A percentile compares a stretch with the other conserved stretches of the same genome.
Conservation (phyloP, 2,797 vertebrate species). For the Rhinoraja longicauda region DNA sequence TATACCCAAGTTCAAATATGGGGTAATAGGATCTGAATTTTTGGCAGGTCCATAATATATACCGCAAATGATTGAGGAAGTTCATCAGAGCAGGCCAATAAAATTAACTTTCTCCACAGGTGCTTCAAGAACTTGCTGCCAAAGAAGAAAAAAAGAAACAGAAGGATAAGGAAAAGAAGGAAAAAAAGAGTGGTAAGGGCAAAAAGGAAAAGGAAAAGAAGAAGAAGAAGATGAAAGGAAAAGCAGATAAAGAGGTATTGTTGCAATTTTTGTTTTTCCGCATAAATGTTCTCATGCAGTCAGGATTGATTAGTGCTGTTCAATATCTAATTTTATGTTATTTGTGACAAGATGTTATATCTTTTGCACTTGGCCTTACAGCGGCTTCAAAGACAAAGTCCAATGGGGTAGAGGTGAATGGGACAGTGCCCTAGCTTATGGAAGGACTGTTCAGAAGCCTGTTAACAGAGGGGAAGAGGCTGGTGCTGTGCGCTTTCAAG, state of each 20-base stretch:
- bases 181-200: constrained; percentile 45
- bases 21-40: too few relatives aligned
- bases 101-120: constrained; percentile 50
- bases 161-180: constrained; percentile 48
- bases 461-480: too few relatives aligned
- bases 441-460: too few relatives aligned
- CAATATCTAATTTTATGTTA: background rate
- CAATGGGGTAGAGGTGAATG: too few relatives aligned
- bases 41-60: too few relatives aligned
- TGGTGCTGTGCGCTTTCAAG: too few relatives aligned
- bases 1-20: too few relatives aligned
- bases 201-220: constrained; percentile 48
- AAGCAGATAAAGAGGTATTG: constrained; percentile 45
- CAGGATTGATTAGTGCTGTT: background rate
- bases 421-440: too few relatives aligned
- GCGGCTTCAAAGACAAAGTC: background rate
- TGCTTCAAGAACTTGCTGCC: constrained; percentile 57
- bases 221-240: constrained; percentile 44
- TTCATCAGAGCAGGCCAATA: background rate
- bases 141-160: constrained; percentile 53
- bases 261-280: background rate
- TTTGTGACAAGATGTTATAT: background rate
- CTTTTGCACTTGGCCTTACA: background rate
- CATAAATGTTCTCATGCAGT: background rate
- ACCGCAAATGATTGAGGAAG: too few relatives aligned